phyloP scores from a whole-genome alignment of 1,140 invertebrate species.

The Varroa destructor region DNA sequence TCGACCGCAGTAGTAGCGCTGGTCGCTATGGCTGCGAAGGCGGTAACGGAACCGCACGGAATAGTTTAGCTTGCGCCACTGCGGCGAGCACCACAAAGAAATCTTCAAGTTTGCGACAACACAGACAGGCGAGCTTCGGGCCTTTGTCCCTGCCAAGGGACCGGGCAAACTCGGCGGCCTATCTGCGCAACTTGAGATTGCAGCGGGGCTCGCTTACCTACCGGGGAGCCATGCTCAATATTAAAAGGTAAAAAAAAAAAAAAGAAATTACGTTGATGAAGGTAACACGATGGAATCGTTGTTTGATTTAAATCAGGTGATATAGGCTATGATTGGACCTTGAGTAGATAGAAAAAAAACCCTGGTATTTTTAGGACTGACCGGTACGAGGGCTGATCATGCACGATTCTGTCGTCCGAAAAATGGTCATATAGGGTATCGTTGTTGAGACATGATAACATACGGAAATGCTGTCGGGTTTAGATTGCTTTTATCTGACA shows the following conservation, averaged over 20 bases:
- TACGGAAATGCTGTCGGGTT: too few relatives aligned
- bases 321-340: too few relatives aligned
- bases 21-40: too few relatives aligned
- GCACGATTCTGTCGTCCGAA: too few relatives aligned
- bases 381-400: too few relatives aligned
- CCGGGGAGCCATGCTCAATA: conserved; percentile 63
- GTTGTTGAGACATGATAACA: too few relatives aligned
- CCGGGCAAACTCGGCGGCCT: conserved; percentile 30
- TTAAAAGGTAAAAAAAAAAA: conserved; percentile 39
- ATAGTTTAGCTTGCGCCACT: conserved; percentile 25
- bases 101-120: conserved; percentile 27
- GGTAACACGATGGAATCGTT: too few relatives aligned
- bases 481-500: too few relatives aligned
- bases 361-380: too few relatives aligned
- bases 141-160: conserved; percentile 17
- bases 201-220: conserved; percentile 50
- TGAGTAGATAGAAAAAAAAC: too few relatives aligned
- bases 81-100: conserved; percentile 8
- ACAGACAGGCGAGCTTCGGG: conserved; percentile 25
- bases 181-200: conserved; percentile 34
- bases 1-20: background rate
- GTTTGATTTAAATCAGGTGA: too few relatives aligned
- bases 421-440: too few relatives aligned
- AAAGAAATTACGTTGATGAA: background rate
- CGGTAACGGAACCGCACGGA: background rate